These are phyloP conservation scores for Hozukius guyotensis DNA, from an alignment of 2,797 vertebrate genomes.

Conservation along the genomic window DNA sequence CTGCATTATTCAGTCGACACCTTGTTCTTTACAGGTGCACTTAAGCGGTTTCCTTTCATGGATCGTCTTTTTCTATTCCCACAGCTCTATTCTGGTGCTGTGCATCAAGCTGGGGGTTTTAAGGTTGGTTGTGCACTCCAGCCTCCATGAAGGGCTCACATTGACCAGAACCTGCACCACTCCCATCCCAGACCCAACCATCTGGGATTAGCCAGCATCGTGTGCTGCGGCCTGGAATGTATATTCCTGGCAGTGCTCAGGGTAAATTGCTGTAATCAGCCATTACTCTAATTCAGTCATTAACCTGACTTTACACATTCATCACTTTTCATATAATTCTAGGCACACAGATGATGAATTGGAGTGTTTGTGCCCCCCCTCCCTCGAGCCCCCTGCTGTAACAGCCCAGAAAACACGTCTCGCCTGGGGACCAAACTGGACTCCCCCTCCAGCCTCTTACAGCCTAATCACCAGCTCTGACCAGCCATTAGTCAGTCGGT, in stretches of 20 bases:
- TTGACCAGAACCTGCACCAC: slow-evolving; percentile 41
- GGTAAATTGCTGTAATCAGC: slow-evolving; percentile 80
- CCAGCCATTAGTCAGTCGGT: slow-evolving; percentile 74
- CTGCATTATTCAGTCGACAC: neutral
- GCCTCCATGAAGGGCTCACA: slow-evolving; percentile 32
- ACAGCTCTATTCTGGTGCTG: neutral
- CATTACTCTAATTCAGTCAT: slow-evolving; percentile 78
- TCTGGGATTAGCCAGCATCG: slow-evolving; percentile 55
- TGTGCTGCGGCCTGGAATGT: slow-evolving; percentile 57
- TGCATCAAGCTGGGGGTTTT: slow-evolving; percentile 1
- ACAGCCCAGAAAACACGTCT: slow-evolving; percentile 43
- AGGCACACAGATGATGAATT: slow-evolving; percentile 72
- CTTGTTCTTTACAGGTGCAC: slow-evolving; percentile 3
- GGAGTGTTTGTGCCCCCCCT: slow-evolving; percentile 49
- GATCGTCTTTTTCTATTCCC: slow-evolving; percentile 1
- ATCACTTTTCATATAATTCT: slow-evolving; percentile 73
- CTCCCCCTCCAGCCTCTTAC: slow-evolving; percentile 39
- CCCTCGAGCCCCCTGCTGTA: neutral
- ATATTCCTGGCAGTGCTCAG: slow-evolving; percentile 71
- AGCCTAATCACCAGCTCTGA: slow-evolving; percentile 66
- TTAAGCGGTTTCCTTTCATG: neutral
- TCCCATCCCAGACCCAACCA: slow-evolving; percentile 10
- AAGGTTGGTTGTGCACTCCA: slow-evolving; percentile 16
- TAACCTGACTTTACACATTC: slow-evolving; percentile 79
- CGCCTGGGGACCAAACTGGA: slow-evolving; percentile 30